These are phyloP conservation scores for Antennarius maculatus DNA, from an alignment of 2,797 vertebrate species.

Conservation along the genomic window DNA sequence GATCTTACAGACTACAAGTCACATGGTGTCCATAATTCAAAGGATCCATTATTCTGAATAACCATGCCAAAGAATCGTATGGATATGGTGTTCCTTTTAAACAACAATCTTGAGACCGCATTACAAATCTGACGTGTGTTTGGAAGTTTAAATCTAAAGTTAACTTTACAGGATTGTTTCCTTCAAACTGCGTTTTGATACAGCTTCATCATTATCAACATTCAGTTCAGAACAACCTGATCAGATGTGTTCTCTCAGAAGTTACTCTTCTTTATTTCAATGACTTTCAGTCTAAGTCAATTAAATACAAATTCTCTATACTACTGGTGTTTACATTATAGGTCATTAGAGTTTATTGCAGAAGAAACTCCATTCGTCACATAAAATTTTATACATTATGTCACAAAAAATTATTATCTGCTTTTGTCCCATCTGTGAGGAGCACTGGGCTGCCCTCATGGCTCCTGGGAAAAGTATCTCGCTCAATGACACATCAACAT, in stretches of 20 bases:
- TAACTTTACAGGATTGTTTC: slow-evolving; percentile 8
- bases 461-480: no score
- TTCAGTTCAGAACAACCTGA: no score
- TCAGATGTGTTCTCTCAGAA: neutral
- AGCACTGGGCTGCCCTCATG: no score
- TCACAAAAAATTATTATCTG: no score
- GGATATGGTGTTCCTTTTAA: slow-evolving; percentile 36
- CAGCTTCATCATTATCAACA: neutral
- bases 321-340: no score
- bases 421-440: no score
- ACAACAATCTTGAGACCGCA: slow-evolving; percentile 38
- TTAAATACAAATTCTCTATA: neutral
- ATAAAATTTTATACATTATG: no score
- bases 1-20: slow-evolving; percentile 71
- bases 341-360: neutral
- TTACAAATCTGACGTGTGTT: slow-evolving; percentile 20
- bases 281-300: neutral
- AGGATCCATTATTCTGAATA: slow-evolving; percentile 67
- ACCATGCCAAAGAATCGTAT: slow-evolving; percentile 34
- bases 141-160: slow-evolving; percentile 17
- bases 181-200: neutral
- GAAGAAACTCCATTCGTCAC: no score
- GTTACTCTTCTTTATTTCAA: neutral
- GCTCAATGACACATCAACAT: no score
- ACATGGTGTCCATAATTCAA: slow-evolving; percentile 66